Percentiles rank a stretch among this genome's conserved stretches.
Evolutionary conservation across 2,797 vertebrate genomes (phyloP).

Genomic region (Meriones psammophilus): DNA sequence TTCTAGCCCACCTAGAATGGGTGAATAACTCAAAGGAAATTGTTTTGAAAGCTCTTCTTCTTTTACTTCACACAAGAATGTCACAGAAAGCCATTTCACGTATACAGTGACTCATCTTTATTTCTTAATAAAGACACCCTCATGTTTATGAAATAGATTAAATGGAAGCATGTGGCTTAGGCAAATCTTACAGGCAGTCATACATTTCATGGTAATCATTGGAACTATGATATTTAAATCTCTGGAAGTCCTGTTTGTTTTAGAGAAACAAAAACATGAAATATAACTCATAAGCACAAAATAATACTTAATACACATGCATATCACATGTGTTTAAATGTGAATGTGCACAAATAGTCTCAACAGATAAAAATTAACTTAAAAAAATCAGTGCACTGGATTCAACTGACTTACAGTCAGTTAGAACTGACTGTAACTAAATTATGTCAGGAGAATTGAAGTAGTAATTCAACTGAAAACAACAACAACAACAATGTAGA

Average conservation of each 20-base stretch:
- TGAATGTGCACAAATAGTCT: not conserved
- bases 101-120: not conserved
- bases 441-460: slow-evolving; percentile 82
- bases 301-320: not conserved
- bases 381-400: slow-evolving; percentile 79
- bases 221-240: not conserved
- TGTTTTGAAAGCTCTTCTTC: not conserved
- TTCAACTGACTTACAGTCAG: slow-evolving; percentile 82
- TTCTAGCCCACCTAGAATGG: not conserved
- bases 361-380: slow-evolving; percentile 72
- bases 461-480: slow-evolving; percentile 79
- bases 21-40: not conserved
- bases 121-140: not conserved
- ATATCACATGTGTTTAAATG: not conserved
- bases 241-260: slow-evolving; percentile 36
- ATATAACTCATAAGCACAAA: not conserved
- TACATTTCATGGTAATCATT: not conserved
- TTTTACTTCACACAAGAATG: slow-evolving; percentile 23
- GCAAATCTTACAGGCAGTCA: not conserved
- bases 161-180: not conserved
- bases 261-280: not conserved
- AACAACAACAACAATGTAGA: slow-evolving; percentile 26
- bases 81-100: not conserved
- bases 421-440: slow-evolving; percentile 81
- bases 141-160: not conserved